Evolutionary conservation across 1,140 invertebrate genomes (phyloP).

Genomic region (Lepeophtheirus salmonis): DNA sequence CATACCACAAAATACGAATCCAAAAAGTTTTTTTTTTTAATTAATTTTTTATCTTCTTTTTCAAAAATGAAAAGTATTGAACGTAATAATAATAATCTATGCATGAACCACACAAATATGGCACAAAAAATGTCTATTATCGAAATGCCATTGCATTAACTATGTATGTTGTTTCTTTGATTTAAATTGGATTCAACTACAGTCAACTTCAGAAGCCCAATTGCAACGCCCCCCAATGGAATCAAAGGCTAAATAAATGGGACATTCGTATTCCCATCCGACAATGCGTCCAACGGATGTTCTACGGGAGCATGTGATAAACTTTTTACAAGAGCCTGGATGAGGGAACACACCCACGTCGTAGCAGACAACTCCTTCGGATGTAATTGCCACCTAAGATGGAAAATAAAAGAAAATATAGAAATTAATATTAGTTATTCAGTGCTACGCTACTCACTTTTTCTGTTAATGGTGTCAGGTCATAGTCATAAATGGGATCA

Average conservation of each 20-base stretch:
- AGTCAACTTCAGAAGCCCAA: constrained; percentile 37
- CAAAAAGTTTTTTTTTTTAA: too few species aligned
- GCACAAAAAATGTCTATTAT: too few species aligned
- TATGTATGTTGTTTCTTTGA: too few species aligned
- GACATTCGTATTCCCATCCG: constrained; percentile 69
- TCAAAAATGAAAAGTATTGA: too few species aligned
- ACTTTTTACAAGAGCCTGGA: constrained; percentile 64
- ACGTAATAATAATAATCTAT: too few species aligned
- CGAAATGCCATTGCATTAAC: too few species aligned
- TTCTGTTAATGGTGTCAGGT: constrained; percentile 10
- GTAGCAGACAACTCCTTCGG: constrained; percentile 51
- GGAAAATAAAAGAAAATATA: too few species aligned
- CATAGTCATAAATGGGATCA: constrained; percentile 6
- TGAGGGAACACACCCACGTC: constrained; percentile 73
- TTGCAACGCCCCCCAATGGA: constrained; percentile 72
- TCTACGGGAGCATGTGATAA: constrained; percentile 65
- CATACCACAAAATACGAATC: too few species aligned
- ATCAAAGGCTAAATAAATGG: constrained; percentile 58
- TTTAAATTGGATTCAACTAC: constrained; percentile 14
- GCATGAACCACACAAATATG: too few species aligned
- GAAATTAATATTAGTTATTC: too few species aligned
- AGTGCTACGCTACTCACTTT: constrained; percentile 2
- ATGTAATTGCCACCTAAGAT: constrained; percentile 23
- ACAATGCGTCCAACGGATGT: constrained; percentile 38
- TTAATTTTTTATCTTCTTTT: too few species aligned